Conservation (phyloP, 1,140 invertebrate genomes). For the Wiebesia pumilae region DNA sequence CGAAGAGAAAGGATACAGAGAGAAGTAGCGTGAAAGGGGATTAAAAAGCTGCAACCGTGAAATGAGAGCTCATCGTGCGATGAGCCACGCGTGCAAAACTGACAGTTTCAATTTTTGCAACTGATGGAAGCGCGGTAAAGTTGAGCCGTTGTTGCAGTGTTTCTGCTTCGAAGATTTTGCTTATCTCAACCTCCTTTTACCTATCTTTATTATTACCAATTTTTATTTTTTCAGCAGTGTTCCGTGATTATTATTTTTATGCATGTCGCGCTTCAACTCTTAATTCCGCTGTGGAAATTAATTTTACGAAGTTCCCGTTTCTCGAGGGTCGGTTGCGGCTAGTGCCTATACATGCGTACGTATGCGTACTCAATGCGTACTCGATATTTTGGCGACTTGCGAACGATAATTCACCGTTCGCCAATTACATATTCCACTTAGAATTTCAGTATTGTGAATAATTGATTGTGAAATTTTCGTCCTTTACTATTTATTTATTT, state of each 20-base stretch:
- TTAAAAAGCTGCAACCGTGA: conserved; percentile 34
- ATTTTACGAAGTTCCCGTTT: conserved; percentile 26
- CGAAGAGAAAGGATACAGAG: neutral
- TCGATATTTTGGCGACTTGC: too few species aligned
- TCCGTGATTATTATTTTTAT: conserved; percentile 12
- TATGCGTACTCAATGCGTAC: too few species aligned
- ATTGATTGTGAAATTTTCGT: too few species aligned
- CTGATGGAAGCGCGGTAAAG: neutral
- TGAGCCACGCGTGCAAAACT: conserved; percentile 7
- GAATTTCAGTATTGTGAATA: too few species aligned
- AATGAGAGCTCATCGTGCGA: conserved; percentile 26
- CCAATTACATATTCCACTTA: too few species aligned
- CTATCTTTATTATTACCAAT: neutral
- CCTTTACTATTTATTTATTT: too few species aligned
- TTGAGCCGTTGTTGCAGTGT: neutral
- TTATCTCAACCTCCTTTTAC: neutral
- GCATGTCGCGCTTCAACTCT: neutral
- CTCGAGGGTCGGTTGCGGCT: neutral
- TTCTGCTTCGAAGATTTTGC: neutral
- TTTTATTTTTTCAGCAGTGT: neutral
- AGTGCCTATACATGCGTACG: neutral
- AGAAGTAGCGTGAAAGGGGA: conserved; percentile 8
- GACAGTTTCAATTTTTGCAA: neutral
- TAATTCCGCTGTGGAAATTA: conserved; percentile 22
- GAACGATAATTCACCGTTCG: too few species aligned